Evolutionary conservation across 2,888 invertebrate species (phyloP).

Genomic region (Hartigia nigra): DNA sequence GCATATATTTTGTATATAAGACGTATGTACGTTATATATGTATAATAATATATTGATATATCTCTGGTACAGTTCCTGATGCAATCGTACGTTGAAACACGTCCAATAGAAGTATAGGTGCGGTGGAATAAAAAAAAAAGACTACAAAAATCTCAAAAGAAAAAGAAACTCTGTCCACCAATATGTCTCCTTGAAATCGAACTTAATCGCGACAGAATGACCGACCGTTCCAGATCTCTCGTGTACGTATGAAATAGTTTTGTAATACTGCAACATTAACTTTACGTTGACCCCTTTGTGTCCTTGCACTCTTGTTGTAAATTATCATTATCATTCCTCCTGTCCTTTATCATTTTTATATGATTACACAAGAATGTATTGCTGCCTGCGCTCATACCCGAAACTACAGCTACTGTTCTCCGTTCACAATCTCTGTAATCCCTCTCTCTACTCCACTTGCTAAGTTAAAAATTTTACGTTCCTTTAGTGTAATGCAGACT

Average conservation of each 20-base stretch:
- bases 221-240: neutral
- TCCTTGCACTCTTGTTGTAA: neutral
- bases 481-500: neutral
- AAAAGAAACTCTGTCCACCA: neutral
- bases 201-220: neutral
- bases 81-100: constrained; percentile 23
- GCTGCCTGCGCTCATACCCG: neutral
- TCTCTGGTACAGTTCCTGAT: constrained; percentile 58
- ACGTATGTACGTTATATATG: neutral
- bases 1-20: constrained; percentile 15
- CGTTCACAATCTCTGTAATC: neutral
- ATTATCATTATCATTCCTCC: neutral
- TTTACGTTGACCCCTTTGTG: neutral
- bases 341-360: neutral
- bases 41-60: constrained; percentile 20
- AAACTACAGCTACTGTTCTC: neutral
- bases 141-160: neutral
- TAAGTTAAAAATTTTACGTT: neutral
- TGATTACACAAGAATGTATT: neutral
- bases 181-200: neutral
- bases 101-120: neutral
- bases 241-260: neutral
- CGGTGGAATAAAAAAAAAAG: neutral
- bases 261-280: neutral
- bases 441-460: neutral